Base-by-base conservation (phyloP, 2,888 invertebrate genomes). In the Agapetus fuscipes region DNA sequence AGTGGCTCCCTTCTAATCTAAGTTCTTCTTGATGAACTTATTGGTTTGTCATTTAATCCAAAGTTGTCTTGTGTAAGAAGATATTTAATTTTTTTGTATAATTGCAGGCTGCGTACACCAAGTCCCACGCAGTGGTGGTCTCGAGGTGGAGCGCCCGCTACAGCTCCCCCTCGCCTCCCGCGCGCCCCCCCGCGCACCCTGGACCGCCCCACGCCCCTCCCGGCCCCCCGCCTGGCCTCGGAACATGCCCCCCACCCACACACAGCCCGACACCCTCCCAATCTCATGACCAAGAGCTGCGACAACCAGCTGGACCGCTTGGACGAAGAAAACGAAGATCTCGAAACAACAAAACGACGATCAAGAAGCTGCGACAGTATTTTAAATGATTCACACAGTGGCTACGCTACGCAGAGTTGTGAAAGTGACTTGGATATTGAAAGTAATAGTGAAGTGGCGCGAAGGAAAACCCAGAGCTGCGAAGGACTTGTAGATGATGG, bases 111-210 rank as follows among this genome's bases (percentile, higher is more conserved):
- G 62, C 74, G 74, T 57, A 74, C 78, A 50, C 71, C 76, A 51
- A 78, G 74, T 64, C 78, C 79, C 54, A 72, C 72, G 52, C 67
- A 74, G 50, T 71, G 72, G 54, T 72, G 76, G 61, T 66, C 74
- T 61, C 66, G 67, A 41, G 53, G 59, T 38, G 53, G 56, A 44
- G 52, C 56, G 45, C 51, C 51, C 26, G 45, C 51, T 36, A 49
- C 49, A 39, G 57, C 58, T 28, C 52, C 61, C 29, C 62, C 45
- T 15, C 32, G 43, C 24, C 17, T 48, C 17, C 38, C 35, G 15
- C 34, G 59, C 46, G 61, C 57, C 50, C 60, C 58, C 54, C 49
- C 53, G 29, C 53, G 54, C 17, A 58, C 66, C 32, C 56, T 64
- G 36, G 58, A 65, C 41, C 42, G 32, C 10, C 31, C 24, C 17